Evolutionary conservation across 2,797 vertebrate species (phyloP).

Genomic region (Ctenopoma kingsleyae): DNA sequence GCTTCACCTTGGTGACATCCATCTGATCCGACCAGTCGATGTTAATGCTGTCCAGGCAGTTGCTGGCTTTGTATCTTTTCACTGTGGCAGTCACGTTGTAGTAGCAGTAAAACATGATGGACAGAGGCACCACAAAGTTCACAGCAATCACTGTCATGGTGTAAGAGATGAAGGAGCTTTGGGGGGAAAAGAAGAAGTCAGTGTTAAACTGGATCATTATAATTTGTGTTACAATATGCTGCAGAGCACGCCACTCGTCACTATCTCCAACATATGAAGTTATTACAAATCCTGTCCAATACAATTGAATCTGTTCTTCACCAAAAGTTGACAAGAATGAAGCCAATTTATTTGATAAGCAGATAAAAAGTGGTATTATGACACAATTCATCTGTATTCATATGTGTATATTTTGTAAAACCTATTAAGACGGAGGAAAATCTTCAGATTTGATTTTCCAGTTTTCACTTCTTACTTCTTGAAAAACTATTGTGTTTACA

Average conservation of each 20-base stretch:
- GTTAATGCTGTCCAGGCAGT: constrained; percentile 84
- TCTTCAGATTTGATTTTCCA: no score
- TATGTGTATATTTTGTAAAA: no score
- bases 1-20: constrained; percentile 92
- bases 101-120: constrained; percentile 97
- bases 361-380: no score
- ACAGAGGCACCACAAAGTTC: constrained; percentile 93
- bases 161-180: constrained; percentile 80
- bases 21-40: constrained; percentile 95
- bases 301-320: no score
- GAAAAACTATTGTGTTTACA: no score
- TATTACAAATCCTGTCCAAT: no score
- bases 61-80: constrained; percentile 82
- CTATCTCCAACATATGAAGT: no score
- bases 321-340: no score
- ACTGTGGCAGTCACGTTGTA: constrained; percentile 91
- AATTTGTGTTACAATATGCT: neutral
- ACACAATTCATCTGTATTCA: no score
- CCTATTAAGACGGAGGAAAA: no score
- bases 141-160: constrained; percentile 87
- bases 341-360: no score
- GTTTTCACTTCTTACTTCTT: no score
- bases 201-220: neutral
- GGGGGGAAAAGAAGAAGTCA: constrained; percentile 4
- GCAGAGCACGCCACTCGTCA: neutral